Evolutionary conservation across 2,888 invertebrate genomes (phyloP), one percentile per base, ranked within the genome.

Genomic region (Drosophila antonietae): DNA sequence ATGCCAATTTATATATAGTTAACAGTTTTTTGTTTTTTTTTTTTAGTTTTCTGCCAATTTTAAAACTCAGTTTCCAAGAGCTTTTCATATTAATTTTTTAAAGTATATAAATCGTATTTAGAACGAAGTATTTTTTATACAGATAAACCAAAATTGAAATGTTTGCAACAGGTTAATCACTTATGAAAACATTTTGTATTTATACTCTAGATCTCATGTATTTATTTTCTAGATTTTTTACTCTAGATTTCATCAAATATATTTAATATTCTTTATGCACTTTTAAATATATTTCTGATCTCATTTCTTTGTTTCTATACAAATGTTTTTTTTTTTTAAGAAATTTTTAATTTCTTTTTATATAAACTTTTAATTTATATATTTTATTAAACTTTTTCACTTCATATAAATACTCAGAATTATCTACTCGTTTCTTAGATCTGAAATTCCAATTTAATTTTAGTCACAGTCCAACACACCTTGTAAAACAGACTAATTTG

Each of bases 401-500:
- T 46, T 37, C 18, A 46, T 15, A 31, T 44, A 33, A 18, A 20
- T 61, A 47, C n/a, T 44, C 1, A 2, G 12, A 44, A 23, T 23
- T 3, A 23, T 15, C 23, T 14, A 46, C 14, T 8, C 23, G 8
- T 12, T 5, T 58, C 44, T 56, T 6, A 37, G 31, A 31, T 49
- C 15, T 60, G 55, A 43, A 35, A 53, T 65, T 57, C 28, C 5
- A 20, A 55, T 63, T 57, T 39, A 8, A 59, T 43, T 46, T 56
- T 62, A n/a, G 43, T 53, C 57, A 44, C 63, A 47, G 53, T 51
- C 55, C 49, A 55, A 43, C 71, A 52, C 73, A 78, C 74, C 74
- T 88, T 86, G 66, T 69, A 55, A 47, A 63, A 57, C 61, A 56
- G 35, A 61, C 69, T 60, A 70, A 78, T 79, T 76, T 73, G 41